Evolutionary conservation across 1,140 invertebrate genomes (phyloP).

Genomic region (Zaprionus vittiger): DNA sequence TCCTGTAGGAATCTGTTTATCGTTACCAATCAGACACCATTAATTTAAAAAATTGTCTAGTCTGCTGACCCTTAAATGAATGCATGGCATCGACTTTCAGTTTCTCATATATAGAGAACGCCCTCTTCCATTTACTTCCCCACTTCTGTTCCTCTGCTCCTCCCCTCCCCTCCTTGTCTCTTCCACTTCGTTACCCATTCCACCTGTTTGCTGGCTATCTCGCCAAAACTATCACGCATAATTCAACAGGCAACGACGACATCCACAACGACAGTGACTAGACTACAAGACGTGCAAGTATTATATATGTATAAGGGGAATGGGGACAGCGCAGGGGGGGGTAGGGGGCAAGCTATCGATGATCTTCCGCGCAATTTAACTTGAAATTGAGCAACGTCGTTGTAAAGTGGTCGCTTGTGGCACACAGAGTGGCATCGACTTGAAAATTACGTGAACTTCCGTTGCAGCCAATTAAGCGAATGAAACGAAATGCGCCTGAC

Average conservation of each 20-base stretch:
- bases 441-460: slow-evolving; percentile 74
- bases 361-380: slow-evolving; percentile 67
- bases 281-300: slow-evolving; percentile 4
- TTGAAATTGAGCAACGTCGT: slow-evolving; percentile 31
- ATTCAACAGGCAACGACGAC: slow-evolving; percentile 28
- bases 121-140: not conserved
- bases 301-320: not conserved
- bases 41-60: slow-evolving; percentile 5
- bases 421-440: slow-evolving; percentile 25
- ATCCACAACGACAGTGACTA: slow-evolving; percentile 17
- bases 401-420: not conserved
- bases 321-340: not conserved
- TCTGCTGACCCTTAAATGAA: slow-evolving; percentile 1
- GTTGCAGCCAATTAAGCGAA: slow-evolving; percentile 73
- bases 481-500: slow-evolving; percentile 30
- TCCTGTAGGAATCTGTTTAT: not conserved
- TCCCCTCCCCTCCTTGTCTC: not conserved
- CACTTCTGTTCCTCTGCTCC: too few relatives aligned
- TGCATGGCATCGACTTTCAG: not conserved
- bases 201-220: slow-evolving; percentile 15
- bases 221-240: slow-evolving; percentile 30
- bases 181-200: not conserved
- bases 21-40: not conserved
- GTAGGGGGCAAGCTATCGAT: slow-evolving; percentile 39
- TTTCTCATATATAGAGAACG: not conserved